A percentile compares a stretch with the other conserved stretches of the same genome.
phyloP scores from a whole-genome alignment of 2,113 vertebrate species.

The Chloroceryle aenea region DNA sequence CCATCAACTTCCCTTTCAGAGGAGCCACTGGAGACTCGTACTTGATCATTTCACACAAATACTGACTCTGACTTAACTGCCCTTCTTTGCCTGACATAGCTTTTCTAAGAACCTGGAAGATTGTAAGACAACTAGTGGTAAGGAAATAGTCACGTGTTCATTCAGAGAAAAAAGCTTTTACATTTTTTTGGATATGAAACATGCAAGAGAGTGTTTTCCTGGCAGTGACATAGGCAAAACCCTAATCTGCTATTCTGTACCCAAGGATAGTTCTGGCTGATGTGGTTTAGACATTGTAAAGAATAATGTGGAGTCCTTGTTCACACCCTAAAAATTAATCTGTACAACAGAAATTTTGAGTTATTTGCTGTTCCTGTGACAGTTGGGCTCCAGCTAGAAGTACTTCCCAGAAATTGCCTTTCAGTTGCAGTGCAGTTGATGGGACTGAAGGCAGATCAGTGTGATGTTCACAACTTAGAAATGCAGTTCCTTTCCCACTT shows the following conservation, averaged over 20 bases:
- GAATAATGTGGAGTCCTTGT: neutral
- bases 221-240: neutral
- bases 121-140: neutral
- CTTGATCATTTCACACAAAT: neutral
- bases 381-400: neutral
- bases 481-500: neutral
- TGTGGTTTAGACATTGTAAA: neutral
- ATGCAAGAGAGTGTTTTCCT: neutral
- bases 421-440: neutral
- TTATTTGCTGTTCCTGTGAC: neutral
- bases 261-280: neutral
- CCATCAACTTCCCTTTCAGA: neutral
- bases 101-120: neutral
- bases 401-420: neutral
- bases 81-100: neutral
- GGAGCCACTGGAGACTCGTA: neutral
- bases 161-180: neutral
- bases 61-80: neutral
- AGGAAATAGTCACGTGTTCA: neutral
- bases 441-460: neutral
- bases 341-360: neutral
- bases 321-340: neutral
- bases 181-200: neutral
- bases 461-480: neutral
- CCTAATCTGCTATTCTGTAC: neutral